These are phyloP conservation scores for Theonella swinhoei DNA, from an alignment of 37 sponge, comb jelly and placozoan genomes.

Conservation along the genomic window DNA sequence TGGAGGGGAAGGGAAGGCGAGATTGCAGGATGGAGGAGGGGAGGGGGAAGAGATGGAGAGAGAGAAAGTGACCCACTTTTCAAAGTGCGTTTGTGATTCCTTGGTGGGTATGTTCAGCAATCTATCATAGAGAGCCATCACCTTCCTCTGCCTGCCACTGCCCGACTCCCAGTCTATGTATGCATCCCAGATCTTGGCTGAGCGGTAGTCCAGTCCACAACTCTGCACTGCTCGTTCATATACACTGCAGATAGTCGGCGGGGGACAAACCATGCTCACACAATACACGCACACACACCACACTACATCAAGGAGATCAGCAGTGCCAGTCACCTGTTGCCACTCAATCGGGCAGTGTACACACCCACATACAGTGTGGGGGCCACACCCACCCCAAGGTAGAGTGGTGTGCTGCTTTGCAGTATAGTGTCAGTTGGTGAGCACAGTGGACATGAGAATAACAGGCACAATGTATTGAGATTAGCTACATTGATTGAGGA, in stretches of 20 bases:
- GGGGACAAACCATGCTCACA: too few relatives aligned
- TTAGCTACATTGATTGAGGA: too few relatives aligned
- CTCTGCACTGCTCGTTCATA: constrained; percentile 69
- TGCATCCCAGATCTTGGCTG: constrained; percentile 82
- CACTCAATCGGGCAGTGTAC: too few relatives aligned
- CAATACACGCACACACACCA: too few relatives aligned
- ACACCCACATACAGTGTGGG: too few relatives aligned
- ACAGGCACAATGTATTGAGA: too few relatives aligned
- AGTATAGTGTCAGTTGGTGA: too few relatives aligned
- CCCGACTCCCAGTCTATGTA: constrained; percentile 81
- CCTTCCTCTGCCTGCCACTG: constrained; percentile 31
- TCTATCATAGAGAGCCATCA: constrained; percentile 64
- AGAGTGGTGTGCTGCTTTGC: too few relatives aligned
- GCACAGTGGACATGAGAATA: too few relatives aligned
- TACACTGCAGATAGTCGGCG: constrained; percentile 64
- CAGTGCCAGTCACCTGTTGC: too few relatives aligned
- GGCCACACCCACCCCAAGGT: too few relatives aligned
- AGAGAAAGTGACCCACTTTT: constrained; percentile 59
- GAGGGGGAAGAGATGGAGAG: neutral
- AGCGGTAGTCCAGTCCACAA: constrained; percentile 85
- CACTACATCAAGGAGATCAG: too few relatives aligned
- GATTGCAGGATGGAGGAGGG: neutral
- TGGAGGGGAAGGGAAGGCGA: neutral
- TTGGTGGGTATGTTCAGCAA: constrained; percentile 76
- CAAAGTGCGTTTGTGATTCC: constrained; percentile 65